phyloP scores from a whole-genome alignment of 2,888 invertebrate species.

The Tenthredo distinguenda region DNA sequence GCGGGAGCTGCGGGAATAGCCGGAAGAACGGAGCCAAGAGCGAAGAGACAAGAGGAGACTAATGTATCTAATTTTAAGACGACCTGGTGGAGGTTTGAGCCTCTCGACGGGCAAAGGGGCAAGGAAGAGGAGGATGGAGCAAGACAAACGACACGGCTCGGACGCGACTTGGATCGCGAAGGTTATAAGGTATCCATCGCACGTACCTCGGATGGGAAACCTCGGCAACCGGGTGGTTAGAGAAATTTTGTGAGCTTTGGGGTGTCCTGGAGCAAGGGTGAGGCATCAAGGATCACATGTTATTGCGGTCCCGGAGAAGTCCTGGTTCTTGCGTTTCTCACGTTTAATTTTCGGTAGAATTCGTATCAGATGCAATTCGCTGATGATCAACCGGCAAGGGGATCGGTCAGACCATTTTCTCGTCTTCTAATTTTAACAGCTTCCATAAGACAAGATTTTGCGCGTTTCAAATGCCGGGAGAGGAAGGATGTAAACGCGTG shows the following conservation, averaged over 20 bases:
- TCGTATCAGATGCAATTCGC: neutral
- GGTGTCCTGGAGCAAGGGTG: neutral
- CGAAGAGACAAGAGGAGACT: constrained; percentile 48
- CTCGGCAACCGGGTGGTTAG: constrained; percentile 42
- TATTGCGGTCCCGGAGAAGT: constrained; percentile 10
- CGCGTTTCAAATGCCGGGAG: neutral
- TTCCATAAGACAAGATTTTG: neutral
- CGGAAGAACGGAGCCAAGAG: constrained; percentile 21
- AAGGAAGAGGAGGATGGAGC: constrained; percentile 47
- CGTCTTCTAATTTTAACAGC: neutral
- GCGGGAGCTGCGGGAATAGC: neutral
- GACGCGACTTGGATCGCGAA: constrained; percentile 40
- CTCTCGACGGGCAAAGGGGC: constrained; percentile 47
- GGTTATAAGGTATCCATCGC: constrained; percentile 48
- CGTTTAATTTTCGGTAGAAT: neutral
- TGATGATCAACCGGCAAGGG: neutral
- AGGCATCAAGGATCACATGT: neutral
- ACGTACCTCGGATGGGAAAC: constrained; percentile 47
- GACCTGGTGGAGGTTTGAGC: constrained; percentile 47
- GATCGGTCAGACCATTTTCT: neutral
- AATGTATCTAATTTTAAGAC: constrained; percentile 57
- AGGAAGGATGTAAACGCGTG: neutral
- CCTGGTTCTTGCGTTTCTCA: neutral
- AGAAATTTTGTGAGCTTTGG: constrained; percentile 40
- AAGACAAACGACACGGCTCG: constrained; percentile 49